Evolutionary conservation across 2,888 invertebrate species (phyloP), one percentile per base, ranked within the genome.

Genomic region (Terebella lapidaria): DNA sequence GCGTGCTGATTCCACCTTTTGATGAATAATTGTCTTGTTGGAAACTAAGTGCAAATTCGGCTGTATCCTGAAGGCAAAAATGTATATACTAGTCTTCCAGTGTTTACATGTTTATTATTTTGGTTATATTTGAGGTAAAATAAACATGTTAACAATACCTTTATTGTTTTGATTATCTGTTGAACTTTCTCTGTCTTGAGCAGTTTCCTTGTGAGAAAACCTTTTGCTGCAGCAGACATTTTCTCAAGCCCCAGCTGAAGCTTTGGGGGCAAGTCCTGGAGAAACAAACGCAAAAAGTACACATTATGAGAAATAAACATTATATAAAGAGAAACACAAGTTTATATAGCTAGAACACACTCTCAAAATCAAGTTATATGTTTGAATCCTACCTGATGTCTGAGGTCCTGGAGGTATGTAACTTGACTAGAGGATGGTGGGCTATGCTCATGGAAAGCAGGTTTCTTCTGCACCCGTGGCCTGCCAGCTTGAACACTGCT

Each of bases 151-250:
- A n/a, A n/a, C n/a, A n/a, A n/a, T 67, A 76, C 81, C 66, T 70
- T 66, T 51, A 92, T 89, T 2, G 89, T 90, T 80, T 88, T 87
- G 69, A 91, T 90, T 22, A 91, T 84, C 59, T 84, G 84, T 78
- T 89, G 88, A 18, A 94, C 89, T 70, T 89, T 87, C 71, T 89
- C 89, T 0, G 93, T 91, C 70, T 84, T 85, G 82, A 94, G 86
- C 57, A 94, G 83, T 49, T 92, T 85, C 54, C 94, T 86, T 25
- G 89, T 88, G 58, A 94, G 83, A 78, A 86, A 93, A 0, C 94
- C 94, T 71, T 87, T 87, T 0, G 78, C 82, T 28, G 56, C 52
- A 5, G 67, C 67, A 4, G 67, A 58, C 59, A 67, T 22, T 30
- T 57, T 58, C 35, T 52, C 56, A 55, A 64, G 62, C 46, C 52